Percentiles rank a stretch among this genome's conserved stretches.
These are phyloP conservation scores for Tarsius wallacei DNA, from an alignment of 2,797 vertebrate genomes.

Conservation along the genomic window DNA sequence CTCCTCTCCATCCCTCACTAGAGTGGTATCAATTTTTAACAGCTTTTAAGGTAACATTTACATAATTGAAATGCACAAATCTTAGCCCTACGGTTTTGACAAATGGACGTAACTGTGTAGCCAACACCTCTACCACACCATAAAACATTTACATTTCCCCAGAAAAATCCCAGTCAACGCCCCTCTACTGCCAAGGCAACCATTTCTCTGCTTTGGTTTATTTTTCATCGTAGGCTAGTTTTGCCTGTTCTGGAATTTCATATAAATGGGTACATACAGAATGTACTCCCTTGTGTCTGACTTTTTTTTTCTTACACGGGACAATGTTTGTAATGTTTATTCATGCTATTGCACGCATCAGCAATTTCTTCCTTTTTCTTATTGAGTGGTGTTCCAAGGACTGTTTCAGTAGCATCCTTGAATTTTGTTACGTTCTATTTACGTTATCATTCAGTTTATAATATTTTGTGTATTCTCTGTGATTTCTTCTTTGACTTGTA, in stretches of 20 bases:
- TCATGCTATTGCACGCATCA: neutral
- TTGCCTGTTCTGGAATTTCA: neutral
- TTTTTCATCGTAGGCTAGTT: neutral
- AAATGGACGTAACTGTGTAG: neutral
- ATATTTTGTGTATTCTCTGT: neutral
- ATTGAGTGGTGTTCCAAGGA: neutral
- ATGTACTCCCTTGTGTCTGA: neutral
- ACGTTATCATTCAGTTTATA: neutral
- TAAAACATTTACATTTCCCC: neutral
- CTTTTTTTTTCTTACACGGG: neutral
- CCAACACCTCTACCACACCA: neutral
- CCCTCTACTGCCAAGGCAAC: neutral
- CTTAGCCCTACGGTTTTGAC: neutral
- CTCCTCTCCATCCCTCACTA: neutral
- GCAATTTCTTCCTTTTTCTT: neutral
- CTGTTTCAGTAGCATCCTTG: neutral
- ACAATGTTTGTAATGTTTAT: neutral
- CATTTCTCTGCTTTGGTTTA: neutral
- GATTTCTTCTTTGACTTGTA: neutral
- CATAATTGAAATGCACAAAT: neutral
- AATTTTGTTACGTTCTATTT: neutral
- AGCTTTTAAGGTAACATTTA: neutral
- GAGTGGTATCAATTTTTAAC: neutral
- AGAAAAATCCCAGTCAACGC: neutral
- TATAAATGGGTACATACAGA: neutral